Base-by-base conservation (phyloP, 92 coral and sea anemone genomes). In the Porites lobata region DNA sequence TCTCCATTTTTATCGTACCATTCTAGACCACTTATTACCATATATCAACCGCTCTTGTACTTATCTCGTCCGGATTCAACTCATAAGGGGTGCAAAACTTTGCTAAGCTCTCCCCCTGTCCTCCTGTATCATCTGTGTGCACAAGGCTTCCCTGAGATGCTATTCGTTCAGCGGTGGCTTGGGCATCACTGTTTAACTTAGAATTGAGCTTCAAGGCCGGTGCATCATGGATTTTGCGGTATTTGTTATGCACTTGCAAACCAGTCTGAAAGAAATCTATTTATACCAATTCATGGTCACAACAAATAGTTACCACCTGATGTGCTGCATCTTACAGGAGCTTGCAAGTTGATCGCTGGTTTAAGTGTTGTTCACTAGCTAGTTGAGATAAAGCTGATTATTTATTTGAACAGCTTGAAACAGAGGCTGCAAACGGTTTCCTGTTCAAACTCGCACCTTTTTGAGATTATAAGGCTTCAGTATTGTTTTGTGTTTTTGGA, bases 21-120 rank as follows among this genome's bases (percentile, higher is more conserved):
- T 56, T 10, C 9, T 9, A 19, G 4, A 20, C 1, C 18, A 32
- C 8, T 11, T 15, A 75, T 80, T 53, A 67, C 85, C 85, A 80
- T 51, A 20, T 65, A 24, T 52, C 65, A 14, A 50, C 70, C 22
- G 52, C 85, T 80, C 43, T 26, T 8, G 50, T 8, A 20, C 51
- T 52, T 17, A 80, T 17, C 85, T 80, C 76, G 24, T 66, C 85
- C 1, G 65, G 75, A 6, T 75, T 66, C 50, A 64, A 9, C 15
- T 56, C 50, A 12, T 53, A 64, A 1, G 22, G 5, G 50, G 32
- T 8, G 18, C 85, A 80, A 6, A 80, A 9, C 26, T 80, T 80
- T 12, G 50, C 85, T 4, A 80, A 75, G 68, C 52, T 80, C 53
- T 80, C 85, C 52, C 85, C 85, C 14, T 80, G 75, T 6, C 12